Conservation (phyloP, 2,888 invertebrate species). For the Eustalomyia histrio region DNA sequence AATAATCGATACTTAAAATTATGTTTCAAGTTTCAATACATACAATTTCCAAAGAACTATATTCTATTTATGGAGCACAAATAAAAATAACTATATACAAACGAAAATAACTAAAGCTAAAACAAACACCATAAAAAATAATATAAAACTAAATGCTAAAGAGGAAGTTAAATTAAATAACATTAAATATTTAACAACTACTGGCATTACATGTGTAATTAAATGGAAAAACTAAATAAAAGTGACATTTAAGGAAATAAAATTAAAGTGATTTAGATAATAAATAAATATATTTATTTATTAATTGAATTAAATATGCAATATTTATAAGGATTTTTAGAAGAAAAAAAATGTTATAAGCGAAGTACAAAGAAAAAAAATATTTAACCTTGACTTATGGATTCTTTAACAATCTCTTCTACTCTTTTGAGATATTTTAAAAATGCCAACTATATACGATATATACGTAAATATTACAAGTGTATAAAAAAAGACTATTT, state of each 20-base stretch:
- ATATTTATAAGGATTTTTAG: constrained; percentile 12
- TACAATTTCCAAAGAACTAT: not conserved
- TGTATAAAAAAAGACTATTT: not conserved
- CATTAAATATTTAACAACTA: constrained; percentile 13
- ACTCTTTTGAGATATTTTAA: not conserved
- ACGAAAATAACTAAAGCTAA: not conserved
- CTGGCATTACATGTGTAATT: not conserved
- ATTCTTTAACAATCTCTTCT: constrained; percentile 43
- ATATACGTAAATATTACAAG: not conserved
- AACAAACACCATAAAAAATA: constrained; percentile 11
- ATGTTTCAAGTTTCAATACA: constrained; percentile 34
- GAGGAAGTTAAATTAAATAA: not conserved
- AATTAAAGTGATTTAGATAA: not conserved
- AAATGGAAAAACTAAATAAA: not conserved
- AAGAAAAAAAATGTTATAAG: not conserved
- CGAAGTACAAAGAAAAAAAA: not conserved
- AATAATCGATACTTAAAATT: constrained; percentile 43
- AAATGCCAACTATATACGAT: not conserved
- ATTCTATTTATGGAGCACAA: constrained; percentile 32
- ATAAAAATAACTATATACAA: constrained; percentile 26
- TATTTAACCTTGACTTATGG: constrained; percentile 53
- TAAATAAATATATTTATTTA: not conserved
- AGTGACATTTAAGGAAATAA: not conserved
- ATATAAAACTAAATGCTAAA: not conserved
- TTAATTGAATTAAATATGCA: not conserved